Evolutionary conservation across 2,797 vertebrate genomes (phyloP), one percentile per base, ranked within the genome.

Genomic region (Falco berigora): DNA sequence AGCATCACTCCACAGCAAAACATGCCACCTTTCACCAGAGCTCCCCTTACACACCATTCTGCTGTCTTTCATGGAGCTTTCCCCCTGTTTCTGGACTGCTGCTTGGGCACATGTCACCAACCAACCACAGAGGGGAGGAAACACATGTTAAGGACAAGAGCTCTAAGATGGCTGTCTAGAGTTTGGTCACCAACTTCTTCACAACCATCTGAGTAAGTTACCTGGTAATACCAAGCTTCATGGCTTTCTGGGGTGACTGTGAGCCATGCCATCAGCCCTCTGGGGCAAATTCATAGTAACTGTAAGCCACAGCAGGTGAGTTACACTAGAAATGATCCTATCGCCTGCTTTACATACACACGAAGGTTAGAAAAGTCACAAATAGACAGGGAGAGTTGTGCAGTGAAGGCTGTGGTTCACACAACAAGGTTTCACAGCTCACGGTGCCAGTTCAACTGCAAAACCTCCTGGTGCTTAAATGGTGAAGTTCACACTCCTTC

Each of bases 391-490:
- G 27, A 59, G 55, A 34, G 24, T 4, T 55, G 68, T 64, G 25
- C 69, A 58, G 18, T 10, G 61, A 61, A 50, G 58, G 32, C 27
- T 40, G 40, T 38, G n/a, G 40, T 58, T 88, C 69, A 44, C 82
- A 55, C 0, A 0, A 47, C 38, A 88, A 72, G 17, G 32, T 83
- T 89, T 92, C 80, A 85, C 49, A 91, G 58, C 28, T 86, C 75
- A 6, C 0, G 0, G 36, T 93, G 86, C 87, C 94, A 93, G 92
- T 64, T 73, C 58, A 76, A 75, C 50, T 77, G 71, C 83, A 94
- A 92, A 97, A 85, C 50, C 71, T 93, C 90, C 93, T 91, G 88
- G 93, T 96, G 89, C 91, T 96, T 96, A 96, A 96, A 97, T 95
- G 92, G 93, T 95, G 96, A 88, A 68, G 74, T 96, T 97, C 96